A percentile compares a stretch with the other conserved stretches of the same genome.
Evolutionary conservation across 2,797 vertebrate genomes (phyloP).

Genomic region (Protosalanx chinensis): DNA sequence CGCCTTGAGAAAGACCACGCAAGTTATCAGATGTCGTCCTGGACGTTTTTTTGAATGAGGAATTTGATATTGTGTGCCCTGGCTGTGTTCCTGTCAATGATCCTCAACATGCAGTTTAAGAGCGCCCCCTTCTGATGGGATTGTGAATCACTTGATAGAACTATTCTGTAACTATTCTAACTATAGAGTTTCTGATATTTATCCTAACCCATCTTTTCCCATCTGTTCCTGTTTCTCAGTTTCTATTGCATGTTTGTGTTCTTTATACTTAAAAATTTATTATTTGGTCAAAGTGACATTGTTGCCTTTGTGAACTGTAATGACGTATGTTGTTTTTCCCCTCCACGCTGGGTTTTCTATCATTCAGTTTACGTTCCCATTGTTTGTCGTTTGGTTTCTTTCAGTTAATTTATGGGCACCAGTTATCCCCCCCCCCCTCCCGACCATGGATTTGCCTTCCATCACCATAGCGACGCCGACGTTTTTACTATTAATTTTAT

Average conservation of each 20-base stretch:
- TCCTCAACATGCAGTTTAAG: neutral
- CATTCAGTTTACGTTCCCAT: slow-evolving; percentile 63
- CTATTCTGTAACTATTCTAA: neutral
- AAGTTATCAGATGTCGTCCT: neutral
- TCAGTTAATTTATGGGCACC: slow-evolving; percentile 80
- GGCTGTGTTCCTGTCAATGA: neutral
- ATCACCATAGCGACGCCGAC: slow-evolving; percentile 68
- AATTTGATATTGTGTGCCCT: neutral
- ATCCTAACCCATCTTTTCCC: neutral
- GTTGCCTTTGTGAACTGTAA: slow-evolving; percentile 1
- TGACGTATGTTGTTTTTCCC: slow-evolving; percentile 4
- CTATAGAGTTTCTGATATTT: neutral
- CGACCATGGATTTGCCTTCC: slow-evolving; percentile 72
- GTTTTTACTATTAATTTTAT: slow-evolving; percentile 43
- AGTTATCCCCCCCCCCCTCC: slow-evolving; percentile 17
- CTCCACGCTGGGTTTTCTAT: slow-evolving; percentile 36
- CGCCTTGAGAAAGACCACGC: neutral
- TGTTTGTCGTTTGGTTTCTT: slow-evolving; percentile 53
- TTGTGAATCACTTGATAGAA: neutral
- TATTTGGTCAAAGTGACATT: neutral
- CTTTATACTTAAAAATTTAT: slow-evolving; percentile 1
- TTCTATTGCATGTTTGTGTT: slow-evolving; percentile 7
- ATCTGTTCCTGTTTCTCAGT: neutral
- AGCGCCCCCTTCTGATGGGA: neutral
- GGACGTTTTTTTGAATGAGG: neutral